Percentiles rank a stretch among this genome's conserved stretches.
Conservation (phyloP, 2,113 vertebrate genomes). For the Pica pica region DNA sequence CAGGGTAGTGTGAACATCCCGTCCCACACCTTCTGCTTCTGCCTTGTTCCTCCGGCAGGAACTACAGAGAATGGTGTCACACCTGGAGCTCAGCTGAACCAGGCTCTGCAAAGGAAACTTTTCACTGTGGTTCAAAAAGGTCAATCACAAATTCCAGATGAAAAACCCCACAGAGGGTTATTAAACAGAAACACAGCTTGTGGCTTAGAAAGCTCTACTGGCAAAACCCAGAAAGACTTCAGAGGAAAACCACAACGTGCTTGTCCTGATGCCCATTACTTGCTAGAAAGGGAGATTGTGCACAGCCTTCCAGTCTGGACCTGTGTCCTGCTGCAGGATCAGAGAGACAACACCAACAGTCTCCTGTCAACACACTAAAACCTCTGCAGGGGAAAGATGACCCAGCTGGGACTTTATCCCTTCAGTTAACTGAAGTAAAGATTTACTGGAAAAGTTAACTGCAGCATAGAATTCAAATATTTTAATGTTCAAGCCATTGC, state of each 20-base stretch:
- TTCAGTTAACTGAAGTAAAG: neutral
- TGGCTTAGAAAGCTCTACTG: neutral
- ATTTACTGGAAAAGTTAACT: neutral
- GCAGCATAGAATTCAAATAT: neutral
- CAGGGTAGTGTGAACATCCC: neutral
- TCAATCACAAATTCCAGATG: fast-evolving
- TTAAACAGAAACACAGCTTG: neutral
- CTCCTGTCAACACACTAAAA: neutral
- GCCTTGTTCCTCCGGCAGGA: neutral
- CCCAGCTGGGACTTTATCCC: neutral
- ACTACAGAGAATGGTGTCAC: fast-evolving
- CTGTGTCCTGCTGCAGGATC: neutral
- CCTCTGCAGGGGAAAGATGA: neutral
- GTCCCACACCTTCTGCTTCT: neutral
- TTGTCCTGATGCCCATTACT: neutral
- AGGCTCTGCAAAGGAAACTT: neutral
- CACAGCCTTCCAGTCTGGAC: neutral
- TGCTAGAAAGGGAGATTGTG: neutral
- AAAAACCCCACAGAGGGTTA: neutral
- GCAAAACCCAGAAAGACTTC: neutral
- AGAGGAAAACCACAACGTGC: neutral
- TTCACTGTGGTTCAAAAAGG: neutral
- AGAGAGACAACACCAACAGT: fast-evolving
- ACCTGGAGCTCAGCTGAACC: neutral
- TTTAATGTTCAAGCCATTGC: neutral